Percentiles rank a stretch among this genome's conserved stretches.
Evolutionary conservation across 2,797 vertebrate species (phyloP).

Genomic region (Loris lydekkerianus): DNA sequence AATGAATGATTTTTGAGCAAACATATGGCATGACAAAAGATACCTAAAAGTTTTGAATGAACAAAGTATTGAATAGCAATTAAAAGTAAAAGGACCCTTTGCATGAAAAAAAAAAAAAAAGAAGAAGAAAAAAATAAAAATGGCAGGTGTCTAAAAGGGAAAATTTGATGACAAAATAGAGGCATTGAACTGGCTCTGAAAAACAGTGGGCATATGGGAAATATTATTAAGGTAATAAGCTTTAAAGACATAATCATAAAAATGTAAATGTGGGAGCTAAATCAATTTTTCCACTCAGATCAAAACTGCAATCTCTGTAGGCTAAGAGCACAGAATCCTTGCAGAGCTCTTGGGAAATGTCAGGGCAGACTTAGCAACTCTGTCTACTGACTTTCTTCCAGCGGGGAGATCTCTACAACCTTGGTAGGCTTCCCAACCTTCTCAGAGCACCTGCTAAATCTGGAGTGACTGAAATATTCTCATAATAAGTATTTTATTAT

Average conservation of each 20-base stretch:
- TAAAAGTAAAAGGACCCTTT: background rate
- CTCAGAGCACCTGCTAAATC: background rate
- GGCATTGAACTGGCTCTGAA: slow-evolving; percentile 3
- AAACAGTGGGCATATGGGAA: background rate
- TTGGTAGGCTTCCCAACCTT: background rate
- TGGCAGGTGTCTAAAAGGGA: slow-evolving; percentile 10
- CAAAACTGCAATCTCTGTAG: slow-evolving; percentile 7
- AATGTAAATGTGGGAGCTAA: slow-evolving; percentile 62
- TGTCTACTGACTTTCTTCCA: background rate
- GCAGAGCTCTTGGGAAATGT: background rate
- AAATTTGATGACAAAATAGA: slow-evolving; percentile 57
- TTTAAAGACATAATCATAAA: slow-evolving; percentile 60
- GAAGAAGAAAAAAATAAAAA: background rate
- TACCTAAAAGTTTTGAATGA: background rate
- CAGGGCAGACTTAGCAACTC: background rate
- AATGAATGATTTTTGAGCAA: background rate
- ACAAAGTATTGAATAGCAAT: background rate
- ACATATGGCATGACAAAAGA: background rate
- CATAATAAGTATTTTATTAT: slow-evolving; percentile 7
- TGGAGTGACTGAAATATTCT: background rate
- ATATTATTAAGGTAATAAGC: slow-evolving; percentile 37
- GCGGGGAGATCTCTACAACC: background rate
- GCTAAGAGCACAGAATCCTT: background rate
- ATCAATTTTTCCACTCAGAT: slow-evolving; percentile 9
- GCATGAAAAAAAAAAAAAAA: background rate